These are phyloP conservation scores for Dasypus novemcinctus DNA, from an alignment of 2,113 vertebrate genomes.

Conservation along the genomic window DNA sequence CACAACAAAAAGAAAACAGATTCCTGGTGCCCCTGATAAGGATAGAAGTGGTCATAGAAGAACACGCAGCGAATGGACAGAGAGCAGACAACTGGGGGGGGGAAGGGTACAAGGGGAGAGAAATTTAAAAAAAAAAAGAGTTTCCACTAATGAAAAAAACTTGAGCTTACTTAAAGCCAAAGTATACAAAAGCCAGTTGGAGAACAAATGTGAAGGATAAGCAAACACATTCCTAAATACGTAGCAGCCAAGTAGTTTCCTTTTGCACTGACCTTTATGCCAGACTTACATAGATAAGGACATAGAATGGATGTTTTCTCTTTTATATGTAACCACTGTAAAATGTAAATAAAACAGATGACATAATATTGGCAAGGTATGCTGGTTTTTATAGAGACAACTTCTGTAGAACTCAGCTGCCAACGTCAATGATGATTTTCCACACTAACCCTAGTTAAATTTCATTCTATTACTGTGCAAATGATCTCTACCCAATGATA, in stretches of 20 bases:
- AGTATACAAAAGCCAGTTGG: background rate
- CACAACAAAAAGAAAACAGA: too few species aligned
- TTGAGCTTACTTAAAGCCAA: slow-evolving; percentile 18
- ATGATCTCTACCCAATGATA: background rate
- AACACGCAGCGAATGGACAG: too few species aligned
- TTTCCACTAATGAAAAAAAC: slow-evolving; percentile 48
- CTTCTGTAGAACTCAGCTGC: background rate
- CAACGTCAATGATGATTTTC: background rate
- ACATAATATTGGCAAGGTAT: slow-evolving; percentile 1
- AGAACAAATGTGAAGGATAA: slow-evolving; percentile 29
- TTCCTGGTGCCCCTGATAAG: too few species aligned
- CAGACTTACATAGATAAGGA: background rate
- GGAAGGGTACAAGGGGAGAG: too few species aligned
- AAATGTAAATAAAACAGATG: slow-evolving; percentile 43
- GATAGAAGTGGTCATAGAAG: too few species aligned
- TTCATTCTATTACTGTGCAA: background rate
- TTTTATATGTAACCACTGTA: background rate
- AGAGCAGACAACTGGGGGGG: too few species aligned
- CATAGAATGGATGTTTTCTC: background rate
- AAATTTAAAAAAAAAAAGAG: too few species aligned
- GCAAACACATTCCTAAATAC: background rate
- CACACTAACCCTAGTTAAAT: background rate
- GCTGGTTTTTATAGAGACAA: background rate
- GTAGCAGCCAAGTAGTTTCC: background rate
- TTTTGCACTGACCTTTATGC: background rate